Conservation (phyloP, 2,888 invertebrate genomes). For the Acleris sparsana region DNA sequence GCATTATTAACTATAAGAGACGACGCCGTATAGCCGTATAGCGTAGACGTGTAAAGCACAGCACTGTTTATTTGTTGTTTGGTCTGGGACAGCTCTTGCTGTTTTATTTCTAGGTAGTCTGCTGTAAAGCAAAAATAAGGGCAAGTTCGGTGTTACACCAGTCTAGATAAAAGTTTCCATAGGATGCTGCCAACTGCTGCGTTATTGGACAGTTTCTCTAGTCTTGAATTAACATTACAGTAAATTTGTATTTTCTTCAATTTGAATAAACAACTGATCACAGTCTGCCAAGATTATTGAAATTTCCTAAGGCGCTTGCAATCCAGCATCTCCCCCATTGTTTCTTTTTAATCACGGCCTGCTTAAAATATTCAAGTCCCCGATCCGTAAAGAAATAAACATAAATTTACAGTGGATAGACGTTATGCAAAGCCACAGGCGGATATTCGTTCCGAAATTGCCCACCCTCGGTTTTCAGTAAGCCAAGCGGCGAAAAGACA, state of each 20-base stretch:
- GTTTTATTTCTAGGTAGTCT: background rate
- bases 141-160: too few relatives aligned
- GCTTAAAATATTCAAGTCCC: constrained; percentile 37
- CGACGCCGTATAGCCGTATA: background rate
- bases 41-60: constrained; percentile 8
- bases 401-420: constrained; percentile 37
- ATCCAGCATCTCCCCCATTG: constrained; percentile 25
- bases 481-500: constrained; percentile 42
- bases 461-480: constrained; percentile 39
- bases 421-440: constrained; percentile 38
- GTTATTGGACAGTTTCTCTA: background rate
- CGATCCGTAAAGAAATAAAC: constrained; percentile 36
- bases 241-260: background rate
- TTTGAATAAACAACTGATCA: constrained; percentile 19
- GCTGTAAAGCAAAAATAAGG: background rate
- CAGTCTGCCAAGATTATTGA: constrained; percentile 21
- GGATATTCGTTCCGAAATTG: constrained; percentile 41
- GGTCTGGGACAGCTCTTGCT: background rate
- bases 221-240: background rate
- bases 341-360: constrained; percentile 34
- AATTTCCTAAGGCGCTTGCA: constrained; percentile 22
- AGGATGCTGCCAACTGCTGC: too few relatives aligned
- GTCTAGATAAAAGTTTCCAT: too few relatives aligned
- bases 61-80: constrained; percentile 4
- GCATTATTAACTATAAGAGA: constrained; percentile 27